Evolutionary conservation across 1,140 invertebrate species (phyloP).

Genomic region (Drosophila pachea): DNA sequence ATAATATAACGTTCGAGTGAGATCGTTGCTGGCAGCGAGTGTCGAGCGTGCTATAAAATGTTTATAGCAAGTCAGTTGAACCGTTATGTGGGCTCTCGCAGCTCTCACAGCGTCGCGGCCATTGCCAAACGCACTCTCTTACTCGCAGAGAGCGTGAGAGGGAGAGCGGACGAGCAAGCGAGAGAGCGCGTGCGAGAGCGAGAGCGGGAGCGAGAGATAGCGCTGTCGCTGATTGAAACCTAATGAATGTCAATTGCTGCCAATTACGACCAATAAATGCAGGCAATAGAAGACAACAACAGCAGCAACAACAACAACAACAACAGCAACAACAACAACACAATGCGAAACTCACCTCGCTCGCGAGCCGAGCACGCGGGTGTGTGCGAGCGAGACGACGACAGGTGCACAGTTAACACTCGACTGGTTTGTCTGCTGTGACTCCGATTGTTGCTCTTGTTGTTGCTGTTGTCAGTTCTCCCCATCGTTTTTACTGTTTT

Average conservation of each 20-base stretch:
- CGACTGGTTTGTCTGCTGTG: conserved; percentile 43
- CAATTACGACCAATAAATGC: conserved; percentile 78
- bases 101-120: conserved; percentile 26
- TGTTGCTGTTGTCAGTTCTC: conserved; percentile 18
- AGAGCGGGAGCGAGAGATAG: conserved; percentile 9
- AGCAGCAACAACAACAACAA: conserved; percentile 18
- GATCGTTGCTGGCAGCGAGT: too few relatives aligned
- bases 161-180: background rate
- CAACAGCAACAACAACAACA: conserved; percentile 21
- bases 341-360: conserved; percentile 51
- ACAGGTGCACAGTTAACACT: conserved; percentile 48
- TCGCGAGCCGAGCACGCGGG: conserved; percentile 20
- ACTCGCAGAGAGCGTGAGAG: conserved; percentile 1
- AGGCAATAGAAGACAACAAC: conserved; percentile 56
- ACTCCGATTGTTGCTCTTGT: background rate
- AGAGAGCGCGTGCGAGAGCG: background rate
- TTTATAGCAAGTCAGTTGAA: conserved; percentile 36
- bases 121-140: conserved; percentile 29
- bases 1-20: background rate
- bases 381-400: conserved; percentile 62
- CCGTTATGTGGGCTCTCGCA: conserved; percentile 17
- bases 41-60: conserved; percentile 38
- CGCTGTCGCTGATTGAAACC: conserved; percentile 65
- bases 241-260: conserved; percentile 79
- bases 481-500: conserved; percentile 18